Percentiles rank a stretch among this genome's conserved stretches.
Conservation (phyloP, 2,888 invertebrate species). For the Fissipunctia ypsillon region DNA sequence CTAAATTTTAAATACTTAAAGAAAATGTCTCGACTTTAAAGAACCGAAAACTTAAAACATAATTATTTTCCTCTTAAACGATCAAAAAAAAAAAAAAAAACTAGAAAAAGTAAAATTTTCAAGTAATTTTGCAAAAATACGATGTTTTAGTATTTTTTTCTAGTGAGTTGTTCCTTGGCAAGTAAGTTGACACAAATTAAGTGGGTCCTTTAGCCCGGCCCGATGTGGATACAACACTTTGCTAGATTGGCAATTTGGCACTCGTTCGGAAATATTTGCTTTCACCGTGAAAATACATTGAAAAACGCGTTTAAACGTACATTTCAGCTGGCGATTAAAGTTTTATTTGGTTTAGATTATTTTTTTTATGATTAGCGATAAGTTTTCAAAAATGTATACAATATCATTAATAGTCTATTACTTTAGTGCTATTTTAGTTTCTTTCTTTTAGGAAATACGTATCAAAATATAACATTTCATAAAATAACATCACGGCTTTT, state of each 20-base stretch:
- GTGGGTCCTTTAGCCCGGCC: constrained; percentile 67
- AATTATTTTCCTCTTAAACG: constrained; percentile 21
- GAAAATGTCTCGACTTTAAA: constrained; percentile 8
- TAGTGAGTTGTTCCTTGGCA: constrained; percentile 56
- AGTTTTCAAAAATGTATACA: not conserved
- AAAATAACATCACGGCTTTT: not conserved
- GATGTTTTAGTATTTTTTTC: constrained; percentile 31
- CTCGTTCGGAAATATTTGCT: constrained; percentile 70
- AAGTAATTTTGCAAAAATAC: constrained; percentile 34
- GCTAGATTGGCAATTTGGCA: constrained; percentile 86
- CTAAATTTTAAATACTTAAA: constrained; percentile 9
- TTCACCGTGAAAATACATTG: constrained; percentile 67
- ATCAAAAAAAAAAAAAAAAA: constrained; percentile 31
- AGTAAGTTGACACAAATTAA: constrained; percentile 70
- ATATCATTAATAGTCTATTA: not conserved
- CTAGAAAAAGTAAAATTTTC: constrained; percentile 18
- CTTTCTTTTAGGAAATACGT: not conserved
- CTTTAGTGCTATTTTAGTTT: not conserved
- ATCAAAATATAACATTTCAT: not conserved
- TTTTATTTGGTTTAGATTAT: constrained; percentile 11
- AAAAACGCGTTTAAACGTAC: constrained; percentile 47
- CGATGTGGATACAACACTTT: constrained; percentile 80
- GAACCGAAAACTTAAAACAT: not conserved
- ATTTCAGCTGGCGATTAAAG: constrained; percentile 23
- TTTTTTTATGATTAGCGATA: not conserved